Base-by-base conservation (phyloP, 92 coral and sea anemone species). In the Hydrozoanthus gracilis region DNA sequence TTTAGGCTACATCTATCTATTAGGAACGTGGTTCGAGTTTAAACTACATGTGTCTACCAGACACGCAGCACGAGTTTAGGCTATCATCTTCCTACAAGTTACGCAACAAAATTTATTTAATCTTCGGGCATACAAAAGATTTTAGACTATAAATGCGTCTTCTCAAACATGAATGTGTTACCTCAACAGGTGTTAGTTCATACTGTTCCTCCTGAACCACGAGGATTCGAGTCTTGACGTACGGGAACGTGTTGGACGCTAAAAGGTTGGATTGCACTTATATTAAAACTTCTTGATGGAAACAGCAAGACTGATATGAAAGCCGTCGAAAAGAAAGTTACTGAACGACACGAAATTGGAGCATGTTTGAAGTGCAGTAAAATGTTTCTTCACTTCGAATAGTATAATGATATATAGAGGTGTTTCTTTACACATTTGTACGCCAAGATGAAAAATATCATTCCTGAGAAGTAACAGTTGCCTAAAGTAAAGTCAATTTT, bases 131-230 rank as follows among this genome's bases (percentile, higher is more conserved):
- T 27, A 27, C 39, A 27, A 27, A 27, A 27, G 0, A 27, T 27
- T 27, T 27, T 27, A 27, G 39, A 27, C 2, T 27, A 0, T 27
- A 27, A 27, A 27, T 4, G 45, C 2, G 9, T 13, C 47, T 27
- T 4, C 7, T 9, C 13, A 8, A 4, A 68, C 13, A 27, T 5
- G 4, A 68, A 27, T 12, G 9, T 46, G 83, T 68, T 82, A 96
- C 99, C 99, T 96, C 99, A 3, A 96, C 96, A 16, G 99, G 99
- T 0, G 99, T 96, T 10, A 96, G 91, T 60, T 96, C 99, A 72
- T 96, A 96, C 67, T 96, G 99, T 88, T 96, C 99, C 80, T 96
- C 99, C 77, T 96, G 99, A 15, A 96, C 99, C 20, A 96, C 98
- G 20, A 96, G 95, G 69, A 96, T 95, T 88, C 99, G 92, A 86